Base-by-base conservation (phyloP, 2,797 vertebrate species). In the Karalla daura region DNA sequence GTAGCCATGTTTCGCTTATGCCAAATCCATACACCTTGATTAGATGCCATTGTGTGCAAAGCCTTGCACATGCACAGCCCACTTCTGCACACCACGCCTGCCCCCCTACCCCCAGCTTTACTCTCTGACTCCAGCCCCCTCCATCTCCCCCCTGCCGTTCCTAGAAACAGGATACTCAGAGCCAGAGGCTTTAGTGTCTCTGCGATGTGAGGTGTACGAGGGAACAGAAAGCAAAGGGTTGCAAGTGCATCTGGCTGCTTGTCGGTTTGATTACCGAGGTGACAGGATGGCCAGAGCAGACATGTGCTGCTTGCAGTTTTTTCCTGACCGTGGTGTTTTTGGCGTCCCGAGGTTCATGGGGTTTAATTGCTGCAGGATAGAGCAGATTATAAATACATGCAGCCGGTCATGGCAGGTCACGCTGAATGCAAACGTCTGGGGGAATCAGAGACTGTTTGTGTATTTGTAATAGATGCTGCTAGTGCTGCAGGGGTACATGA, bases 331-430 rank as follows among this genome's bases (percentile, higher is more conserved):
- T 44, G 40, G 37, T 9, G 53, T 46, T 76, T 71, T 24, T 18
- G 39, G 3, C 11, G 0, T 13, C 46, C 49, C 4, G 7, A 25
- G 60, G 71, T 80, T 84, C 52, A 59, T 41, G 2, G 46, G 55
- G 66, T 77, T 77, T 71, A 75, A 63, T 59, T 40, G 56, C 67
- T 2, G 69, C 55, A 40, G 76, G 76, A 80, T 13, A 63, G 47
- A 85, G 65, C 30, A 41, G 40, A 68, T 83, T 82, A 85, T 79
- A 79, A 84, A 87, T 80, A 83, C 59, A 78, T 59, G 41, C 60
- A 70, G 68, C 13, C 30, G 23, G 77, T 74, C 73, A 77, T 35
- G 10, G 13, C 76, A 71, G 81, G 70, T 68, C 69, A 13, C 5
- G 6, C 56, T 58, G 58, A 72, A 79, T 33, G 32, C n/a, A 23